phyloP scores from a whole-genome alignment of 2,113 vertebrate genomes.

The Misgurnus mizolepis region DNA sequence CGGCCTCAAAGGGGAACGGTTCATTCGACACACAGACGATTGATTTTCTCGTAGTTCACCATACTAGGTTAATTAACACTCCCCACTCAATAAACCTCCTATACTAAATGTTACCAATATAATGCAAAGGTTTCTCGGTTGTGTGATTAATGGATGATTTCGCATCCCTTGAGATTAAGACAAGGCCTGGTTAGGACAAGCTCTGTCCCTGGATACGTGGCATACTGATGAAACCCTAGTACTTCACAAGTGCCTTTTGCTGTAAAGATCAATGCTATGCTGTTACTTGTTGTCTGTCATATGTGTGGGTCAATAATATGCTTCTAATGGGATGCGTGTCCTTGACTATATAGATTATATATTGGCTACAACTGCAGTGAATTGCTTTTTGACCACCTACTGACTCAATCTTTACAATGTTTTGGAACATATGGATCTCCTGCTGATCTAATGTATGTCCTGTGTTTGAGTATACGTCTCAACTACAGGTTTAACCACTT shows the following conservation, averaged over 20 bases:
- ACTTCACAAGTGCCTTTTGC: not conserved
- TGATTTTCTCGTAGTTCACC: conserved; percentile 50
- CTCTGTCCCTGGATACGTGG: not conserved
- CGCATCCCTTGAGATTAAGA: conserved; percentile 16
- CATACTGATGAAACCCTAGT: not conserved
- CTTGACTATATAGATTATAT: conserved; percentile 34
- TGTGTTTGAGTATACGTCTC: not conserved
- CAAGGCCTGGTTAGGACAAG: conserved; percentile 12
- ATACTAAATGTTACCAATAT: conserved; percentile 46
- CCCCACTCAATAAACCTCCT: conserved; percentile 43
- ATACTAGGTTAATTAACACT: conserved; percentile 50
- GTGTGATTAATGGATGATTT: conserved; percentile 29
- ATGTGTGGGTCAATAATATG: conserved; percentile 1
- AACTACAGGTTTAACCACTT: not conserved
- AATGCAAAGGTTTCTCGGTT: conserved; percentile 15
- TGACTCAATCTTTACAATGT: conserved; percentile 13
- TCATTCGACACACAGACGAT: conserved; percentile 38
- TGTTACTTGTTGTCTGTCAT: not conserved
- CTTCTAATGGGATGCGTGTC: conserved; percentile 10
- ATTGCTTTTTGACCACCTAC: conserved; percentile 21
- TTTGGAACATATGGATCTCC: conserved; percentile 13
- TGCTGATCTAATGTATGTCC: conserved; percentile 10
- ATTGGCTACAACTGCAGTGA: not conserved
- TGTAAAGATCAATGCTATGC: not conserved
- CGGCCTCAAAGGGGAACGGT: conserved; percentile 4